phyloP scores from a whole-genome alignment of 2,797 vertebrate genomes.

The Sebastolobus altivelis region DNA sequence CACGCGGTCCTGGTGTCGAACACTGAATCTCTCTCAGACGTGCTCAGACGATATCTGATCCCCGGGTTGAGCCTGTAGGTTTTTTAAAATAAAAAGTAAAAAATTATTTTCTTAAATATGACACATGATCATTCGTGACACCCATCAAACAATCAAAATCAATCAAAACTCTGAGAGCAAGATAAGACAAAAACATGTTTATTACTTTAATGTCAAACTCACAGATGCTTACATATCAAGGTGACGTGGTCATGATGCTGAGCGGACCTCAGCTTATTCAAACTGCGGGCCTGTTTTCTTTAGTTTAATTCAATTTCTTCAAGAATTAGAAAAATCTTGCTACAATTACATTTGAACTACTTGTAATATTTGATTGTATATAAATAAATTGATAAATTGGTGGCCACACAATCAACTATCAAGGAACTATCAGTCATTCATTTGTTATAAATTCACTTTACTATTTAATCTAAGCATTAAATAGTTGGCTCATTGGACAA shows the following conservation, averaged over 20 bases:
- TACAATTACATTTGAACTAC: slow-evolving; percentile 11
- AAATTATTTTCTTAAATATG: background rate
- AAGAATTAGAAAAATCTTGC: background rate
- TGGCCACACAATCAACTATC: slow-evolving; percentile 1
- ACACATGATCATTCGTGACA: background rate
- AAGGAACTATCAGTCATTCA: slow-evolving; percentile 4
- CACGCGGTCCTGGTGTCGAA: background rate
- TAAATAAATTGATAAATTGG: slow-evolving; percentile 56
- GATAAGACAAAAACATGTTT: slow-evolving; percentile 33
- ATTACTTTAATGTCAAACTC: slow-evolving; percentile 35
- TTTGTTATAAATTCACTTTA: slow-evolving; percentile 25
- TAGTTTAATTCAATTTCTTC: background rate
- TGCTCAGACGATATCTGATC: too few relatives aligned
- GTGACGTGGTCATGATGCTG: slow-evolving; percentile 4
- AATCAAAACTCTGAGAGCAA: background rate
- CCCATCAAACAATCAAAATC: background rate
- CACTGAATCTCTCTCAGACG: background rate
- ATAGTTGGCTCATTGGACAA: slow-evolving; percentile 27
- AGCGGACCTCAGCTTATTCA: background rate
- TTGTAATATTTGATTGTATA: slow-evolving; percentile 10
- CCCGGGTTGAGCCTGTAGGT: too few relatives aligned
- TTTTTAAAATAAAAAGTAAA: background rate
- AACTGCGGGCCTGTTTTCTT: background rate
- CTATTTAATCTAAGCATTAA: slow-evolving; percentile 5
- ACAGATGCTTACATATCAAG: slow-evolving; percentile 23